phyloP scores from a whole-genome alignment of 2,113 vertebrate species.

The Monopterus albus region DNA sequence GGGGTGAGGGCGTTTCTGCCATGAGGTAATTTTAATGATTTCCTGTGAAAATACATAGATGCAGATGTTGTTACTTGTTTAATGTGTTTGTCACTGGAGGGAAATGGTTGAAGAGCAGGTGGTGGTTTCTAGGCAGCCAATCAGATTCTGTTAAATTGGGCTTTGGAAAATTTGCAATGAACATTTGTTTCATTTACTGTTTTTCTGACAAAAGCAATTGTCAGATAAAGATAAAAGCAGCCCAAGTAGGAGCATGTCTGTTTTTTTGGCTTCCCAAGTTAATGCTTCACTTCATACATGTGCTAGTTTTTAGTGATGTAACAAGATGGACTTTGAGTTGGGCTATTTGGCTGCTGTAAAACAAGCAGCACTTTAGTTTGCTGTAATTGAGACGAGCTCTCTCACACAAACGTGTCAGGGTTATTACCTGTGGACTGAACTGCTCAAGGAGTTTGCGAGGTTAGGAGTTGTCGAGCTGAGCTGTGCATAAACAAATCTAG shows the following conservation, averaged over 20 bases:
- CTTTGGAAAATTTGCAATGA: no score
- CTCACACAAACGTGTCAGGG: neutral
- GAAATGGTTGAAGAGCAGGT: neutral
- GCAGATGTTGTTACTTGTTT: neutral
- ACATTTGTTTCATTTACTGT: no score
- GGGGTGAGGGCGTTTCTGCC: neutral
- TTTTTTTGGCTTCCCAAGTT: neutral
- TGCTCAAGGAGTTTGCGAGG: neutral
- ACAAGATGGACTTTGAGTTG: neutral
- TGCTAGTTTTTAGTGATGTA: neutral
- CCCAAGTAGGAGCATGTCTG: neutral
- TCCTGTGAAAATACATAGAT: neutral
- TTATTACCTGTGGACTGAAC: constrained; percentile 4
- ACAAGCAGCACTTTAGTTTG: neutral
- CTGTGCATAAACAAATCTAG: constrained; percentile 2
- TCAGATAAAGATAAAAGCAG: neutral
- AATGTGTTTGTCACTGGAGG: constrained; percentile 7
- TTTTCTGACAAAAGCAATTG: no score
- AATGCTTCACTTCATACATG: neutral
- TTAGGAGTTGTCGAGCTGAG: constrained; percentile 25
- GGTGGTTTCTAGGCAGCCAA: no score
- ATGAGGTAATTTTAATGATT: neutral
- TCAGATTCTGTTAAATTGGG: no score
- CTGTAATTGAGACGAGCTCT: neutral
- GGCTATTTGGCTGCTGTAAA: no score